Conservation (phyloP, 2,113 vertebrate genomes). For the Procavia capensis region DNA sequence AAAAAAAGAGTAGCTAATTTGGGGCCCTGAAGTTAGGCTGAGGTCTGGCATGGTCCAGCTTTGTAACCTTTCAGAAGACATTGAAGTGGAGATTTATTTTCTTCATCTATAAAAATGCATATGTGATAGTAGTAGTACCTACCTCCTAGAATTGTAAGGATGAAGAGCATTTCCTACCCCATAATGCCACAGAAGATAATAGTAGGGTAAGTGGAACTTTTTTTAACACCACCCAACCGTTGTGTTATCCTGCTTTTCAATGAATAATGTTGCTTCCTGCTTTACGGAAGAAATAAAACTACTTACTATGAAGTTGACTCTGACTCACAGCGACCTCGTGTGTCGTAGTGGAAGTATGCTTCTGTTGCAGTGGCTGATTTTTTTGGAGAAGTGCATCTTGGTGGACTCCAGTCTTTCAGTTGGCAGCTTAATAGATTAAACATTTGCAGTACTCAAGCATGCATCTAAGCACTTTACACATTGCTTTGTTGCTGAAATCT, state of each 20-base stretch:
- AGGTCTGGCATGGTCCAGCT: neutral
- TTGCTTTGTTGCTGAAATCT: neutral
- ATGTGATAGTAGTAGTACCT: neutral
- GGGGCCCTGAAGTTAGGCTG: neutral
- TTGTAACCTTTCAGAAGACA: neutral
- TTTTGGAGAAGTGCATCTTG: neutral
- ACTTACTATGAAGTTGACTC: neutral
- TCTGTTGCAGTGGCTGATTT: neutral
- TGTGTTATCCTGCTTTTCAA: neutral
- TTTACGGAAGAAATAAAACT: neutral
- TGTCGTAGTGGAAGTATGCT: neutral
- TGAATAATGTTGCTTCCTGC: neutral
- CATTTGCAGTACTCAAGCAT: too few species aligned
- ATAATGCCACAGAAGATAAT: neutral
- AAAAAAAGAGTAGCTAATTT: neutral
- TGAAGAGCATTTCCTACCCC: conserved; percentile 4
- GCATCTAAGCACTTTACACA: neutral
- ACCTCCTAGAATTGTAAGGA: neutral
- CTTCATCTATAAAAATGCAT: neutral
- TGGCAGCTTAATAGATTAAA: too few species aligned
- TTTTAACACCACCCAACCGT: neutral
- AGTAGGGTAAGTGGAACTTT: neutral
- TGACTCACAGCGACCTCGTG: neutral
- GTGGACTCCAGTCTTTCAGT: neutral
- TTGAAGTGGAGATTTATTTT: conserved; percentile 10